Evolutionary conservation across 35 echinoderm and acorn worm genomes (phyloP).

Genomic region (Stichopus chloronotus): DNA sequence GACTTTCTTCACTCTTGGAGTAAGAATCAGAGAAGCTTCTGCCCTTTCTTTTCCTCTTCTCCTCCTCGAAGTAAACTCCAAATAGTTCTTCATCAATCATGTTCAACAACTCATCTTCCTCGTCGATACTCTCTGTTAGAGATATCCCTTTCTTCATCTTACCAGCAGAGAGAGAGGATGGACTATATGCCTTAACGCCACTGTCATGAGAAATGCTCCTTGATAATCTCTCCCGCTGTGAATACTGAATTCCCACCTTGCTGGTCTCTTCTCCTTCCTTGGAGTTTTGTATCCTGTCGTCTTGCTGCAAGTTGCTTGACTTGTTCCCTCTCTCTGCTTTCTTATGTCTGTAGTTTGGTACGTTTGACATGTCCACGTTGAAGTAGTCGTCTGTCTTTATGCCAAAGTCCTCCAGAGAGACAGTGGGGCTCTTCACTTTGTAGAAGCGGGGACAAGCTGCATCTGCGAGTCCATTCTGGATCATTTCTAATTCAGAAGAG

Average conservation of each 20-base stretch:
- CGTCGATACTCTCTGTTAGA: neutral
- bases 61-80: conserved; percentile 78
- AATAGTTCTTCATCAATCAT: conserved; percentile 91
- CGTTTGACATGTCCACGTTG: conserved; percentile 71
- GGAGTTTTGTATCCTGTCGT: too few relatives aligned
- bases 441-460: conserved; percentile 77
- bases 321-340: neutral
- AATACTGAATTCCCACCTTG: neutral
- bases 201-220: conserved; percentile 37
- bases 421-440: conserved; percentile 53
- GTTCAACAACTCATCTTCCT: conserved; percentile 86
- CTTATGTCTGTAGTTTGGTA: conserved; percentile 78
- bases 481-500: conserved; percentile 65
- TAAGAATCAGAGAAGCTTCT: conserved; percentile 31
- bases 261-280: neutral
- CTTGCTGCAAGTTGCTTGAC: neutral
- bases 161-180: neutral
- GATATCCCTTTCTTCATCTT: neutral
- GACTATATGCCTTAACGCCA: neutral
- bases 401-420: conserved; percentile 84
- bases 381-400: conserved; percentile 91
- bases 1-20: neutral
- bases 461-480: conserved; percentile 77
- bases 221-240: conserved; percentile 4
- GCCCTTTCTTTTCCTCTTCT: neutral